Evolutionary conservation across 2,888 invertebrate species (phyloP), one percentile per base, ranked within the genome.

Genomic region (Rhagium mordax): DNA sequence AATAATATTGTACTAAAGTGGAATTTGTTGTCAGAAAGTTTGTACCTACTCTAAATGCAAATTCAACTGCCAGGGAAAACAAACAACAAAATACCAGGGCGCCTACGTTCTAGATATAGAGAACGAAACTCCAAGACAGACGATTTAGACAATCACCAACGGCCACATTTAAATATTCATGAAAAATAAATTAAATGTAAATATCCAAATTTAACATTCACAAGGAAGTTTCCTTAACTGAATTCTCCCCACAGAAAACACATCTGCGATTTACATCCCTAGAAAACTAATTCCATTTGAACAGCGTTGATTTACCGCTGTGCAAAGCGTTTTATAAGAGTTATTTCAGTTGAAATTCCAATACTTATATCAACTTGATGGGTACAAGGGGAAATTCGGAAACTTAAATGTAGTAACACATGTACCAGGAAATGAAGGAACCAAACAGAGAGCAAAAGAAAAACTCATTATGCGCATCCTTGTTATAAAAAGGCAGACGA

Each of bases 21-120:
- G 81, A 82, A 83, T 85, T 85, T 85, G 85, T 86, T 85, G 84
- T 84, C 81, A 80, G 82, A 84, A 86, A 86, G 81, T 86, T 86
- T 85, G 84, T 85, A 85, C 85, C 85, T 84, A 85, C 84, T 86
- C 84, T 86, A 86, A 86, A 86, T 86, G 86, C 85, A 86, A 86
- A 86, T 86, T 84, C 82, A 76, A 79, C 81, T 80, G 78, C 76
- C 80, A 21, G 80, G 81, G 81, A 71, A 72, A 73, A 82, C 83
- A 84, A 85, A 83, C 84, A 84, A 85, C 84, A 83, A 82, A 82
- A 81, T 78, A 77, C 66, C 55, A 70, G 71, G 72, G 60, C 74
- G 74, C 71, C 74, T 72, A 76, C 71, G 74, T 72, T 21, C 55
- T 29, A 29, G 47, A 55, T 67, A 57, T 55, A 64, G 47, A 55